Percentiles rank a stretch among this genome's conserved stretches.
Evolutionary conservation across 92 coral and sea anemone genomes (phyloP).

Genomic region (Parazoanthus darwini): DNA sequence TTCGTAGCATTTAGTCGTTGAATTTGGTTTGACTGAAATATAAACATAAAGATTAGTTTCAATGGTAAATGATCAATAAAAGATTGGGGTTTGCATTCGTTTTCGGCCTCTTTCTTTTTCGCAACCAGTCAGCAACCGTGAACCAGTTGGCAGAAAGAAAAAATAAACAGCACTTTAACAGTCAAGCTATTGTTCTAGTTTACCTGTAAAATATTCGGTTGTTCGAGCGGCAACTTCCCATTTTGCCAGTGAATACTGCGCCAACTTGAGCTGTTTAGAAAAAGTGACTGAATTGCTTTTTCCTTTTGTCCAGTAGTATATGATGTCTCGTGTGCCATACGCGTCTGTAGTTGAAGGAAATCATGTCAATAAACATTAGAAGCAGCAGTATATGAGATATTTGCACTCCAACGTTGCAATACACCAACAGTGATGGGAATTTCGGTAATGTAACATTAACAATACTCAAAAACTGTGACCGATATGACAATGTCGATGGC

Average conservation of each 20-base stretch:
- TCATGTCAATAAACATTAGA: neutral
- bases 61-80: too few species aligned
- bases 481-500: too few species aligned
- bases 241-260: neutral
- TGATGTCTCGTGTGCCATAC: neutral
- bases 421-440: too few species aligned
- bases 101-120: neutral
- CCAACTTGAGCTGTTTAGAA: conserved; percentile 28
- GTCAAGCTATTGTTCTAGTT: neutral
- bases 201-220: neutral
- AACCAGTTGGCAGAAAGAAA: neutral
- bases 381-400: too few species aligned
- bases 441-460: too few species aligned
- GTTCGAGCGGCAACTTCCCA: neutral
- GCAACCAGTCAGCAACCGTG: too few species aligned
- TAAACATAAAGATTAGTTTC: too few species aligned
- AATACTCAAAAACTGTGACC: too few species aligned
- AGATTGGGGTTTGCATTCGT: too few species aligned
- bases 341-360: conserved; percentile 6
- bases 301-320: conserved; percentile 1
- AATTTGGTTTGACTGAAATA: too few species aligned
- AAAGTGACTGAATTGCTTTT: conserved; percentile 10
- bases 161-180: neutral
- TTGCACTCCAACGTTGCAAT: too few species aligned
- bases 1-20: too few species aligned